Evolutionary conservation across 1,140 invertebrate species (phyloP).

Genomic region (Drosophila pseudoobscura): DNA sequence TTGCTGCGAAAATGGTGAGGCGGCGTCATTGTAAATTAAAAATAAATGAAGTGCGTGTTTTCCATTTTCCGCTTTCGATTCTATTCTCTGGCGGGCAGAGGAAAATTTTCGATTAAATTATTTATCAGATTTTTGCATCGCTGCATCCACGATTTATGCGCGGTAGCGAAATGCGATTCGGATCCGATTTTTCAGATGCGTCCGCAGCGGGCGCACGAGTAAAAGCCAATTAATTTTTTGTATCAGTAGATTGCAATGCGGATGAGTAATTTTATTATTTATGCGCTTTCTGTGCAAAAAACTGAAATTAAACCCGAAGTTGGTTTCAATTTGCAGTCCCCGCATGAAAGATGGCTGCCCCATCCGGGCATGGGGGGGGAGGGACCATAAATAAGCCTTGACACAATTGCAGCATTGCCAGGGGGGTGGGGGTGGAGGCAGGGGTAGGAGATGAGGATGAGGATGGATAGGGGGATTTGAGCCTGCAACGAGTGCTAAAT

Average conservation of each 20-base stretch:
- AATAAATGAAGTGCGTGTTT: slow-evolving; percentile 77
- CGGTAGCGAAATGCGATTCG: slow-evolving; percentile 65
- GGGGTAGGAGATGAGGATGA: not conserved
- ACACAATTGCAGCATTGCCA: slow-evolving; percentile 38
- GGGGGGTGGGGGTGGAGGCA: no score
- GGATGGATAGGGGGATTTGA: not conserved
- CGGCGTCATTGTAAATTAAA: slow-evolving; percentile 79
- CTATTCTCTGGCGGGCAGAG: slow-evolving; percentile 20
- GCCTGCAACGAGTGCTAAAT: slow-evolving; percentile 65
- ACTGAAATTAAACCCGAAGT: slow-evolving; percentile 59
- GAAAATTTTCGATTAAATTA: slow-evolving; percentile 80
- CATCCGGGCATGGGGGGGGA: not conserved
- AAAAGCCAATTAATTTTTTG: slow-evolving; percentile 80
- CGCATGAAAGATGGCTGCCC: slow-evolving; percentile 9
- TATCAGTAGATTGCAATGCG: slow-evolving; percentile 73
- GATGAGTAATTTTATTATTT: slow-evolving; percentile 81
- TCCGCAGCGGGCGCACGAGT: slow-evolving; percentile 16
- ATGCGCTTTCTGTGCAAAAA: slow-evolving; percentile 38
- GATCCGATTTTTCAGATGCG: slow-evolving; percentile 57
- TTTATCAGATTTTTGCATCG: slow-evolving; percentile 70
- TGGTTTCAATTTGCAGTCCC: slow-evolving; percentile 60
- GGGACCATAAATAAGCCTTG: slow-evolving; percentile 57
- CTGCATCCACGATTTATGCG: slow-evolving; percentile 65
- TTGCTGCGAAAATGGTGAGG: slow-evolving; percentile 1
- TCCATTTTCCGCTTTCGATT: slow-evolving; percentile 50